Conservation (phyloP, 2,888 invertebrate genomes). For the Chironomus tentans region DNA sequence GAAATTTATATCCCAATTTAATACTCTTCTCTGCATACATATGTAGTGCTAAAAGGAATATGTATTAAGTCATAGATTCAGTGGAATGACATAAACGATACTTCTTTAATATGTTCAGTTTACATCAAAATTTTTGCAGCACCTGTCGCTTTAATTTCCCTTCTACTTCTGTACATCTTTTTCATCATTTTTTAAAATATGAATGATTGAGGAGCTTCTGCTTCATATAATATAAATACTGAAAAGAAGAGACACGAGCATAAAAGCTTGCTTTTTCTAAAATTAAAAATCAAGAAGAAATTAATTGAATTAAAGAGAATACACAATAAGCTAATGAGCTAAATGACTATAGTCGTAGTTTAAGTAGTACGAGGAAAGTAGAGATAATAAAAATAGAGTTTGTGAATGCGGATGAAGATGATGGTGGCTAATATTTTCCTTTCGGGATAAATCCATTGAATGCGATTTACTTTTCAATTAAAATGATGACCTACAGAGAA, state of each 20-base stretch:
- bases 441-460: neutral
- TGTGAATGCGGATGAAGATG: too few relatives aligned
- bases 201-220: too few relatives aligned
- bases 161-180: neutral
- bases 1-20: too few relatives aligned
- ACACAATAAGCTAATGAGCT: neutral
- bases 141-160: constrained; percentile 17
- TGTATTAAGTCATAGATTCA: too few relatives aligned
- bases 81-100: too few relatives aligned
- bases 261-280: neutral
- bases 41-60: too few relatives aligned
- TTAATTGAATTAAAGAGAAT: neutral
- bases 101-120: neutral
- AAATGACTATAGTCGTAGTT: neutral
- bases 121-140: neutral
- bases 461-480: neutral
- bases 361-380: too few relatives aligned
- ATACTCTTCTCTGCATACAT: too few relatives aligned
- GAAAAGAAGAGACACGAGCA: too few relatives aligned
- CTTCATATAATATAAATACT: too few relatives aligned
- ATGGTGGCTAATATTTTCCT: neutral
- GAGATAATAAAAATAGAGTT: neutral
- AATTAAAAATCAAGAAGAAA: neutral
- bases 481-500: neutral
- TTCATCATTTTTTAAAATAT: too few relatives aligned